Evolutionary conservation across 1,140 invertebrate genomes (phyloP).

Genomic region (Drosophila orena): DNA sequence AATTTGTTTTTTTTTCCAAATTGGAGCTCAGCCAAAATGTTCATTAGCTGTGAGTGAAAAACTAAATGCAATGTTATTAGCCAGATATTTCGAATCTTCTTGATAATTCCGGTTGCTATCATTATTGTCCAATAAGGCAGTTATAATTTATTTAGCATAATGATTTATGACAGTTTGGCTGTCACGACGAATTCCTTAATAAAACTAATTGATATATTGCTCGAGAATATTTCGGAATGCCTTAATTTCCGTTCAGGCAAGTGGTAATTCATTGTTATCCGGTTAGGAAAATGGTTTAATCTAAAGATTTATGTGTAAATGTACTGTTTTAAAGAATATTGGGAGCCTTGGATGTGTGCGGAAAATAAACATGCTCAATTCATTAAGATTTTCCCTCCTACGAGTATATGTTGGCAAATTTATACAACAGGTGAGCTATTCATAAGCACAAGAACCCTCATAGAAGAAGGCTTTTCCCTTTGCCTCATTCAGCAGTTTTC

Average conservation of each 20-base stretch:
- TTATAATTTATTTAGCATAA: constrained; percentile 23
- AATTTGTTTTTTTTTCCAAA: constrained; percentile 31
- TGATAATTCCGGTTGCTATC: not conserved
- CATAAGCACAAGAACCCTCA: constrained; percentile 9
- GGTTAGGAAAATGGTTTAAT: not conserved
- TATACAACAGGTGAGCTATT: constrained; percentile 34
- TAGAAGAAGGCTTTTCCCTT: constrained; percentile 17
- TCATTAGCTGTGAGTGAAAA: constrained; percentile 25
- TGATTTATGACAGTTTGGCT: constrained; percentile 23
- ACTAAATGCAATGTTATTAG: constrained; percentile 21
- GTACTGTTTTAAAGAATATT: constrained; percentile 1
- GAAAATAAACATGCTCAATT: constrained; percentile 17
- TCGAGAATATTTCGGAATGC: constrained; percentile 5
- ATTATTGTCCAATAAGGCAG: constrained; percentile 16
- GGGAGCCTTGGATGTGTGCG: not conserved
- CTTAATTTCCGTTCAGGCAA: constrained; percentile 23
- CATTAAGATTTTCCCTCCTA: constrained; percentile 21
- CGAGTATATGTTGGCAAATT: constrained; percentile 14
- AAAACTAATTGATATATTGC: constrained; percentile 37
- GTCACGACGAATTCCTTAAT: constrained; percentile 25
- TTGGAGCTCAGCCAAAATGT: constrained; percentile 36
- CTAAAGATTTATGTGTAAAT: not conserved
- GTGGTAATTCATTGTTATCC: constrained; percentile 1
- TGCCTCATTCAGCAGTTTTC: constrained; percentile 24
- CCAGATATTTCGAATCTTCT: constrained; percentile 11